Evolutionary conservation across 2,113 vertebrate genomes (phyloP).

Genomic region (Coregonus clupeaformis): DNA sequence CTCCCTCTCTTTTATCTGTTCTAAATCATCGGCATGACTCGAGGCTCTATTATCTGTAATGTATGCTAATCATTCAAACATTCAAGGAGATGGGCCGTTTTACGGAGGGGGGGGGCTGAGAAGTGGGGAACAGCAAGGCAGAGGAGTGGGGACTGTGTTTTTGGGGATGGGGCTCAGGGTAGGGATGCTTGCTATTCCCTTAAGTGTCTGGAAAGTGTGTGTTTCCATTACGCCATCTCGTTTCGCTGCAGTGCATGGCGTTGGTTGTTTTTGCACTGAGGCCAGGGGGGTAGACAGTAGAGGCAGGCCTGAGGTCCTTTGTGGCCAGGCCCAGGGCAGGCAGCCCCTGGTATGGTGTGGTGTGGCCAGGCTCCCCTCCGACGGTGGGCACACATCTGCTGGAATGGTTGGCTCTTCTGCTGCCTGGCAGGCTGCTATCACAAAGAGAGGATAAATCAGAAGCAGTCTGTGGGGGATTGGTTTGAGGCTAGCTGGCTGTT

Average conservation of each 20-base stretch:
- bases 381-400: too few species aligned
- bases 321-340: conserved; percentile 30
- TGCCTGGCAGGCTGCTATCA: conserved; percentile 33
- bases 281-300: conserved; percentile 31
- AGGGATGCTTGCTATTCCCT: conserved; percentile 72
- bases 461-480: conserved; percentile 25
- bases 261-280: conserved; percentile 70
- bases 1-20: conserved; percentile 21
- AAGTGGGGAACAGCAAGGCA: not conserved
- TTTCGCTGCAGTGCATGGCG: conserved; percentile 81
- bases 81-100: conserved; percentile 39
- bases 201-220: too few species aligned
- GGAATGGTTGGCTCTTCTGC: conserved; percentile 18
- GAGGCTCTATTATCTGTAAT: conserved; percentile 44
- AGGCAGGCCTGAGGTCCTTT: conserved; percentile 38
- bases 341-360: conserved; percentile 14
- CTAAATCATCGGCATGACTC: conserved; percentile 8
- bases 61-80: conserved; percentile 45
- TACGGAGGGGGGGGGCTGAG: conserved; percentile 9
- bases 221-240: too few species aligned
- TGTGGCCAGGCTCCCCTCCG: too few species aligned
- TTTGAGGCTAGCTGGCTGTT: conserved; percentile 28
- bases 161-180: conserved; percentile 17
- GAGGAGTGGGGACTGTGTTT: not conserved
- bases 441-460: conserved; percentile 43